Evolutionary conservation across 2,797 vertebrate species (phyloP).

Genomic region (Lophotriccus pileatus): DNA sequence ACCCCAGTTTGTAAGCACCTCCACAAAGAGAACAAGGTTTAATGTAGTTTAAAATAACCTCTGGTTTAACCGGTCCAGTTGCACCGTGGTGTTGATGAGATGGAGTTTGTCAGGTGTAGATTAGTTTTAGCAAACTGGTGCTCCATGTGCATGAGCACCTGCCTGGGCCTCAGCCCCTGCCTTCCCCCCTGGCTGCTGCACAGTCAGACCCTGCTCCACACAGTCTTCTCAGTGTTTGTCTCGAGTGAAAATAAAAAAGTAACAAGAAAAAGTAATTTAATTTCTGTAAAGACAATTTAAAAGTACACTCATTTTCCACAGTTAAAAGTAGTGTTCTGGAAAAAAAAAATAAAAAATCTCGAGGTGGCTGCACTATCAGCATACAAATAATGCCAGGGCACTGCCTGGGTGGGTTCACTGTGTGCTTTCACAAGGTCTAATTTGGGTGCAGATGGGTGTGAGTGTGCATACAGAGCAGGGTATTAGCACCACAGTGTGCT

Average conservation of each 20-base stretch:
- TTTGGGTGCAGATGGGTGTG: neutral
- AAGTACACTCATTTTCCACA: neutral
- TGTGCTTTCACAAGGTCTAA: neutral
- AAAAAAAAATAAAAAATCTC: neutral
- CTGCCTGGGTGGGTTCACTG: neutral
- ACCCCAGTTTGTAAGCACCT: neutral
- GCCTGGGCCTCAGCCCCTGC: neutral
- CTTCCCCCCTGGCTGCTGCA: accelerated
- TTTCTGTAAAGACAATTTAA: neutral
- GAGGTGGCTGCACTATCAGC: neutral
- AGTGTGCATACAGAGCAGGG: neutral
- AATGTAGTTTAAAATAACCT: neutral
- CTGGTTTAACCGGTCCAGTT: neutral
- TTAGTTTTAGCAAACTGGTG: neutral
- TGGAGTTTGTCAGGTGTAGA: neutral
- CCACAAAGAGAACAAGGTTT: neutral
- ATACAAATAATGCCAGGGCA: neutral
- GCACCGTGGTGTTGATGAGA: neutral
- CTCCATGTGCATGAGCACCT: accelerated
- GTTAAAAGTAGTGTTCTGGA: neutral
- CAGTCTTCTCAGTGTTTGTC: accelerated
- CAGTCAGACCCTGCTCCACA: neutral
- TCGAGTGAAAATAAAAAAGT: neutral
- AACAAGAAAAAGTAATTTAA: neutral
- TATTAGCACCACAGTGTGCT: neutral